phyloP scores from a whole-genome alignment of 2,113 vertebrate genomes.

The Erpornis zantholeuca region DNA sequence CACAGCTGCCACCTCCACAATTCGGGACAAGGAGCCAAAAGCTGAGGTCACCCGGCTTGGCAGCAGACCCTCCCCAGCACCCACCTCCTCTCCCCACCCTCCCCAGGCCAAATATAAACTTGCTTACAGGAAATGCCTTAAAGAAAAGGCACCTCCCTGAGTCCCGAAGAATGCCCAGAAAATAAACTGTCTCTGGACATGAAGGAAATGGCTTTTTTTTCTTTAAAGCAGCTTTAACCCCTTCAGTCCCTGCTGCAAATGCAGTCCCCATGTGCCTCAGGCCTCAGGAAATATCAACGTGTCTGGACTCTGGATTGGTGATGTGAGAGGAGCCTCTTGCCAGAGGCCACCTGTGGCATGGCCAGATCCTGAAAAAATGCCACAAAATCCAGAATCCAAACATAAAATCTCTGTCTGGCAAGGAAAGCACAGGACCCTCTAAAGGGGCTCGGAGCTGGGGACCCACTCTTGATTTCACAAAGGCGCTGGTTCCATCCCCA shows the following conservation, averaged over 20 bases:
- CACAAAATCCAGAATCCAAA: background rate
- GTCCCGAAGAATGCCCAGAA: slow-evolving; percentile 62
- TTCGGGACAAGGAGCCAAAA: background rate
- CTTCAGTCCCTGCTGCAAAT: background rate
- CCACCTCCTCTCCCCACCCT: slow-evolving; percentile 34
- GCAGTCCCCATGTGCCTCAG: rapidly evolving
- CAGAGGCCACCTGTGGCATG: background rate
- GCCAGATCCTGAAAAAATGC: rapidly evolving
- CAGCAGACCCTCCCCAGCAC: background rate
- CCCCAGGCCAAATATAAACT: slow-evolving; percentile 73
- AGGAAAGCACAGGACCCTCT: rapidly evolving
- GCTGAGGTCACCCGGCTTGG: background rate
- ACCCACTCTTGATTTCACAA: background rate
- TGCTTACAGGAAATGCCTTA: slow-evolving; percentile 75
- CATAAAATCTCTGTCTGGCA: background rate
- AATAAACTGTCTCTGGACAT: slow-evolving; percentile 68
- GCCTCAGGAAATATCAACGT: background rate
- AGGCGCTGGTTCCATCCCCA: rapidly evolving
- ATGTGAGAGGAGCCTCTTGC: background rate
- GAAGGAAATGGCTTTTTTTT: slow-evolving; percentile 57
- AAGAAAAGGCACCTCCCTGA: slow-evolving; percentile 69
- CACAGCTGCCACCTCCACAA: background rate
- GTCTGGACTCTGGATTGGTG: rapidly evolving
- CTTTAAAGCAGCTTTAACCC: slow-evolving; percentile 22
- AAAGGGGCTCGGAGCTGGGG: background rate